phyloP scores from a whole-genome alignment of 2,113 vertebrate genomes.

The Haliaeetus leucogaster region DNA sequence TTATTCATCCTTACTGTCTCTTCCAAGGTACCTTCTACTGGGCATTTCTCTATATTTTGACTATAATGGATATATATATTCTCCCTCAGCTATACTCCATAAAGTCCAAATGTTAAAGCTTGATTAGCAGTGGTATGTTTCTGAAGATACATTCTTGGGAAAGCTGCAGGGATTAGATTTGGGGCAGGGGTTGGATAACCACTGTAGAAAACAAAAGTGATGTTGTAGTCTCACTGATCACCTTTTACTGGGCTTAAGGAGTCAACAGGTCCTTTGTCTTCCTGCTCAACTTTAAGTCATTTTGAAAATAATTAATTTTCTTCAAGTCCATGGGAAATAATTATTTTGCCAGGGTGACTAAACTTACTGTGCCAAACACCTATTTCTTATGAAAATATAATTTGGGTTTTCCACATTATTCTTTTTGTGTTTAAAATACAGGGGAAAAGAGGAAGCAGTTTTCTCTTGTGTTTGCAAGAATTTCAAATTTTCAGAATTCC shows the following conservation, averaged over 20 bases:
- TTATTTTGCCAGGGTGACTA: background rate
- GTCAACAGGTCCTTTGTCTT: background rate
- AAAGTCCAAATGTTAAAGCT: background rate
- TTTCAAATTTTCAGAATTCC: background rate
- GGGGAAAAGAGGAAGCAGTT: background rate
- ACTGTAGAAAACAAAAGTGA: background rate
- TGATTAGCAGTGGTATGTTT: background rate
- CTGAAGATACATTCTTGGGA: background rate
- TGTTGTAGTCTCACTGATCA: background rate
- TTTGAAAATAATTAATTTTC: background rate
- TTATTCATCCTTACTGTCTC: background rate
- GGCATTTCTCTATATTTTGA: background rate
- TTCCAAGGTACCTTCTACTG: background rate
- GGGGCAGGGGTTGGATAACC: background rate
- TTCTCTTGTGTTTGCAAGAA: background rate
- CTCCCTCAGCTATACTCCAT: background rate
- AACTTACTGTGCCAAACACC: background rate
- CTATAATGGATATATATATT: background rate
- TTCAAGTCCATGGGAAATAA: background rate
- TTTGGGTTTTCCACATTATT: background rate
- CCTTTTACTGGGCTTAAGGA: background rate
- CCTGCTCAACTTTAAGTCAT: background rate
- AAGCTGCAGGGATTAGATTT: background rate
- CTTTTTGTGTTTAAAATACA: background rate
- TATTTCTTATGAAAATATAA: background rate